A percentile compares a stretch with the other conserved stretches of the same genome.
Conservation (phyloP, 2,888 invertebrate genomes). For the Lasioglossum marginatum region DNA sequence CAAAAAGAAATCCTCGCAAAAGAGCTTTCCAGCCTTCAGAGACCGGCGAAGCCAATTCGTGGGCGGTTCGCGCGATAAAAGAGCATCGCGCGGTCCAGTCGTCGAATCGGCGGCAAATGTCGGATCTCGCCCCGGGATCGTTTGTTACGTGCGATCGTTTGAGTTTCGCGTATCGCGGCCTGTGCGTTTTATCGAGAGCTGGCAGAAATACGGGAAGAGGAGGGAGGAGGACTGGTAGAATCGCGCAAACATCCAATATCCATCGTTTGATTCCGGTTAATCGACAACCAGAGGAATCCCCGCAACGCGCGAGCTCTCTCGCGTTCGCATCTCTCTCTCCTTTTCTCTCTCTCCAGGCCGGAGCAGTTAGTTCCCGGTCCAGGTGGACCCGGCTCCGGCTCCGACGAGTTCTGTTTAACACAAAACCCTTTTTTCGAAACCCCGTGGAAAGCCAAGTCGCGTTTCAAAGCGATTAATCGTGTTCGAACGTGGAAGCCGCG, state of each 20-base stretch:
- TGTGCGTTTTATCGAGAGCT: conserved; percentile 14
- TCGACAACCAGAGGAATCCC: conserved; percentile 5
- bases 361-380: not conserved
- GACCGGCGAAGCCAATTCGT: not conserved
- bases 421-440: not conserved
- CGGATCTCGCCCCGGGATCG: not conserved
- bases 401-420: not conserved
- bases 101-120: not conserved
- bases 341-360: not conserved
- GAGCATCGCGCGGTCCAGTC: not conserved
- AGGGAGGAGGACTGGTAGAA: not conserved
- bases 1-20: not conserved
- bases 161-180: not conserved
- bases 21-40: not conserved
- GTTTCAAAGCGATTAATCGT: conserved; percentile 29
- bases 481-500: not conserved
- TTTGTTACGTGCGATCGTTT: not conserved
- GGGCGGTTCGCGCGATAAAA: not conserved
- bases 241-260: conserved; percentile 25
- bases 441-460: not conserved
- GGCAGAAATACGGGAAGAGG: not conserved
- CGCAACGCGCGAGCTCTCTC: not conserved
- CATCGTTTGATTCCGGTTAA: conserved; percentile 29
- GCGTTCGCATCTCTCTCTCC: not conserved
- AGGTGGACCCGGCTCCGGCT: not conserved